Evolutionary conservation across 1,140 invertebrate species (phyloP), one percentile per base, ranked within the genome.

Genomic region (Drosophila carrolli): DNA sequence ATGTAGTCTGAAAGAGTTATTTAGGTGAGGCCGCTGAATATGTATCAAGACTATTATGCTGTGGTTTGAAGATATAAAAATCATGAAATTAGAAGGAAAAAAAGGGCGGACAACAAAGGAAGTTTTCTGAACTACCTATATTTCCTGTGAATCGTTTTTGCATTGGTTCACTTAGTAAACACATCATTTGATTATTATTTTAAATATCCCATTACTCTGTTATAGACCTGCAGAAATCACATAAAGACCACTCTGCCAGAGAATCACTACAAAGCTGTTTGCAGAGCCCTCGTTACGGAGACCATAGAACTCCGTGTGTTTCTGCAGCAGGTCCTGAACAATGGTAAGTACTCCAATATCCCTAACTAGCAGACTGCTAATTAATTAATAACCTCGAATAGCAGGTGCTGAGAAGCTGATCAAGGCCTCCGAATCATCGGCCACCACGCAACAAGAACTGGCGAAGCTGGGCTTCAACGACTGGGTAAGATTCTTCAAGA

Each of bases 241-340:
- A 80, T 92, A 54, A 83, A 91, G 50, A 80, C 92, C 58, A 82
- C 91, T 55, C 66, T 80, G 77, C 90, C 96, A 0, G 96, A 97
- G 83, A 94, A 94, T 46, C 97, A 99, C 93, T 99, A 98, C 93
- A 95, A 95, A 86, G 97, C 97, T 51, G 97, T 99, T 43, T 97
- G 98, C 92, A 94, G 97, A 58, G 97, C 97, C 23, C 94, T 98
- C 70, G 97, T 98, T 19, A 95, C 97, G 2, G 98, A 99, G 93
- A 96, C 97, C 13, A 93, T 97, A 29, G 98, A 99, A 93, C 94
- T 99, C 55, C 95, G 97, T 13, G 95, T 96, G 23, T 99, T 99
- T 94, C 93, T 99, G 54, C 95, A 97, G 83, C 96, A 96, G 92
- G 97, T 98, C 29, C 94, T 94, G 16, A 94, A 94, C 65, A 93